Percentiles rank a stretch among this genome's conserved stretches.
phyloP scores from a whole-genome alignment of 2,888 invertebrate genomes.

The Drosophila meridionalis region DNA sequence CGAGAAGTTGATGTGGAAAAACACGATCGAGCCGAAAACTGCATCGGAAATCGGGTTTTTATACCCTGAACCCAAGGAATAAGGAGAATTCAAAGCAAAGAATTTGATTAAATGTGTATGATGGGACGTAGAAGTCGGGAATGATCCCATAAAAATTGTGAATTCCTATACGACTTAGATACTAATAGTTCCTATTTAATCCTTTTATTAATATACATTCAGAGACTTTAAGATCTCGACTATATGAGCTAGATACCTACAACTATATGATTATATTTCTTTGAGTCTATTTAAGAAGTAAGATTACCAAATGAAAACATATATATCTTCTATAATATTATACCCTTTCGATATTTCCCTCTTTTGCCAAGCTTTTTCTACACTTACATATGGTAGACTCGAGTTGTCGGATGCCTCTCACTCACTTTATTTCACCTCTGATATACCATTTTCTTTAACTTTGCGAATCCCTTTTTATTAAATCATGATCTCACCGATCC shows the following conservation, averaged over 20 bases:
- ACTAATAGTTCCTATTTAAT: too few relatives aligned
- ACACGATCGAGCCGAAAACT: neutral
- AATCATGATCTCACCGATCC: constrained; percentile 79
- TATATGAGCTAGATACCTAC: too few relatives aligned
- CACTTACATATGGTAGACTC: neutral
- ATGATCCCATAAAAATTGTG: too few relatives aligned
- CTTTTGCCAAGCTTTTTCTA: neutral
- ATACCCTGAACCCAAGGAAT: too few relatives aligned
- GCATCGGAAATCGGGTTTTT: neutral
- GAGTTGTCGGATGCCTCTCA: neutral
- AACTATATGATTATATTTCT: too few relatives aligned
- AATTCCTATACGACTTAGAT: too few relatives aligned
- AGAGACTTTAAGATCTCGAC: too few relatives aligned
- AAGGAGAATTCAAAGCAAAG: too few relatives aligned
- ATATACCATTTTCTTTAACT: neutral
- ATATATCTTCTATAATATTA: neutral
- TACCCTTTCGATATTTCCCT: neutral
- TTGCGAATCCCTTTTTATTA: neutral
- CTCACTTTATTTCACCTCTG: rapidly evolving
- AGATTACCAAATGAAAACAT: neutral
- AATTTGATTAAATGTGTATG: too few relatives aligned
- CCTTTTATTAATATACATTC: too few relatives aligned
- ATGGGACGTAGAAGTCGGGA: too few relatives aligned
- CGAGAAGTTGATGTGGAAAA: too few relatives aligned
- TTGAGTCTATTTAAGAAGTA: neutral